Base-by-base conservation (phyloP, 92 coral and sea anemone species). In the Muricea muricata region DNA sequence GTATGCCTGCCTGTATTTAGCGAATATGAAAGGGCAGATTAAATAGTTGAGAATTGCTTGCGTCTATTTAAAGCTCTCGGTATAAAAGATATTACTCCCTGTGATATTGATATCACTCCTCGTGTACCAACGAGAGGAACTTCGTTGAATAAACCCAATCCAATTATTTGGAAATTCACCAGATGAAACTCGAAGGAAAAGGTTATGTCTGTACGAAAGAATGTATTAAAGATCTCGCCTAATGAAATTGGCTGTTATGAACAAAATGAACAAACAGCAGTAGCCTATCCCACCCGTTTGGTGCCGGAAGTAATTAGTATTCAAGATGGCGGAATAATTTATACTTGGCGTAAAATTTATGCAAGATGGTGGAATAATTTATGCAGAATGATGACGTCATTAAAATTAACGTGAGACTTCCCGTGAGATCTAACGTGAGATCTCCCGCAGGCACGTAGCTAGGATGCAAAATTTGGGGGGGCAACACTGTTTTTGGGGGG, bases 41-140 rank as follows among this genome's bases (percentile, higher is more conserved):
- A 87, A 75, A 87, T 87, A 14, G 55, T 77, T 14, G 75, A 81
- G 18, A 73, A 82, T 14, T 87, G 87, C 37, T 78, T 87, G 7
- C 79, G 82, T 28, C 76, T 87, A 15, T 81, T 87, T 56, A 18
- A 7, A n/a, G 75, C 79, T 7, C 60, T 81, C 20, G 85, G 87
- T 71, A 79, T 74, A 13, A 20, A 87, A 26, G 86, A 80, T 65
- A 45, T 82, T n/a, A 52, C 91, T 33, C 65, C 75, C 32, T 37
- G 74, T 41, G 87, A 87, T 40, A 87, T 87, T 74, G 91, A 82
- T 75, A 87, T 83, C 25, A 75, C 91, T 50, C 91, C 82, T 73
- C 80, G 83, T 28, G 82, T 87, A 45, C 87, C 91, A 41, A 39
- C 86, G 18, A 55, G 82, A 54, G 73, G 63, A 23, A 35, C 40